A percentile compares a stretch with the other conserved stretches of the same genome.
These are phyloP conservation scores for Pyrrhosoma nymphula DNA, from an alignment of 2,888 invertebrate genomes.

Conservation along the genomic window DNA sequence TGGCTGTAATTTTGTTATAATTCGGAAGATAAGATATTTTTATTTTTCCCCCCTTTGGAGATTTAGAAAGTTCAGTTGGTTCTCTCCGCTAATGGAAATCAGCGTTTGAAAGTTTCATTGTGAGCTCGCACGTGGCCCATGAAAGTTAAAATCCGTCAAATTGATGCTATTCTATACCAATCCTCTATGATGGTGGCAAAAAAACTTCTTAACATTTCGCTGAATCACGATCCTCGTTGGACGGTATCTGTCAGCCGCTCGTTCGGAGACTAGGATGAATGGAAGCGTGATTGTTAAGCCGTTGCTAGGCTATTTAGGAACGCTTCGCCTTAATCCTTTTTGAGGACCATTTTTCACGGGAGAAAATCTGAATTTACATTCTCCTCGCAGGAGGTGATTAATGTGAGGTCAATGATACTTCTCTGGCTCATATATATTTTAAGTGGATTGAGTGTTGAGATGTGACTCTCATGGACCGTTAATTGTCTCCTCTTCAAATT, in stretches of 20 bases:
- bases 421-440: background rate
- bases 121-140: background rate
- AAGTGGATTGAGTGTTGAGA: background rate
- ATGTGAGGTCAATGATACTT: background rate
- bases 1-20: too few species aligned
- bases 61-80: too few species aligned
- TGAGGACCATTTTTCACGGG: background rate
- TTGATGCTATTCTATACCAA: background rate
- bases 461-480: background rate
- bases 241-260: background rate
- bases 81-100: too few species aligned
- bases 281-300: background rate
- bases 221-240: background rate
- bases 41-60: too few species aligned
- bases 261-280: background rate
- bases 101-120: too few species aligned
- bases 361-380: background rate
- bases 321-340: background rate
- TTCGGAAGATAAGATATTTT: too few species aligned
- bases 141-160: background rate
- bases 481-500: background rate
- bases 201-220: background rate
- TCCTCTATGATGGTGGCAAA: background rate
- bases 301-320: background rate
- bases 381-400: background rate